These are phyloP conservation scores for Rhagophthalmus giganteus DNA, from an alignment of 2,888 invertebrate genomes.

Conservation along the genomic window DNA sequence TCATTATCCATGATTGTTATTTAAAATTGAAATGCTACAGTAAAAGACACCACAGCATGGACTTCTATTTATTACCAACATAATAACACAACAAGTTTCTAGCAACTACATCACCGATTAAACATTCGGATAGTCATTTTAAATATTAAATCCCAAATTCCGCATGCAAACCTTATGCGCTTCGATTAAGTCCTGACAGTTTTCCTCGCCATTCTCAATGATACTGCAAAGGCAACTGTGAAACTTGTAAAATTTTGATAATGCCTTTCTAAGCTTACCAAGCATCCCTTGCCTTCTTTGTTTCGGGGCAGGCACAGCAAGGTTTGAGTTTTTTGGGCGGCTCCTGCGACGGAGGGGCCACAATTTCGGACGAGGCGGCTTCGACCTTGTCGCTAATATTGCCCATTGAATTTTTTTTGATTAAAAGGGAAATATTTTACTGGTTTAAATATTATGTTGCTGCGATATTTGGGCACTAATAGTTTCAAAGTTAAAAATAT, in stretches of 20 bases:
- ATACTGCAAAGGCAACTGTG: constrained; percentile 79
- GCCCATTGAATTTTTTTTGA: constrained; percentile 55
- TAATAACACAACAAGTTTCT: too few species aligned
- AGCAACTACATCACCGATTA: too few species aligned
- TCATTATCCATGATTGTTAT: constrained; percentile 5
- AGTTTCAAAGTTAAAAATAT: too few species aligned
- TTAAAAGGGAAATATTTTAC: background rate
- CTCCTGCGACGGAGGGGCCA: constrained; percentile 52
- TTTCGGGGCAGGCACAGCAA: constrained; percentile 97
- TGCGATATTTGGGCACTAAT: too few species aligned
- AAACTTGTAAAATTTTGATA: too few species aligned
- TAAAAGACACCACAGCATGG: constrained; percentile 10
- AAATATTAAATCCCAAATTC: constrained; percentile 93
- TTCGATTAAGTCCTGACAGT: constrained; percentile 87
- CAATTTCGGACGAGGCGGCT: constrained; percentile 52
- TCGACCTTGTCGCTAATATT: constrained; percentile 59
- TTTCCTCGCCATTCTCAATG: constrained; percentile 87
- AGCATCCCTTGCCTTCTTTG: constrained; percentile 84
- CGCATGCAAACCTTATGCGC: constrained; percentile 97
- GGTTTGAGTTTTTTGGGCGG: constrained; percentile 78
- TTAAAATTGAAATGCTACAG: constrained; percentile 4
- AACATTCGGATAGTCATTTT: too few species aligned
- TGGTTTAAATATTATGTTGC: too few species aligned
- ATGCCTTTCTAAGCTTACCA: constrained; percentile 84
- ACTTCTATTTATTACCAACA: too few species aligned